A percentile compares a stretch with the other conserved stretches of the same genome.
Conservation (phyloP, 2,797 vertebrate genomes). For the Gallinago nigripennis region DNA sequence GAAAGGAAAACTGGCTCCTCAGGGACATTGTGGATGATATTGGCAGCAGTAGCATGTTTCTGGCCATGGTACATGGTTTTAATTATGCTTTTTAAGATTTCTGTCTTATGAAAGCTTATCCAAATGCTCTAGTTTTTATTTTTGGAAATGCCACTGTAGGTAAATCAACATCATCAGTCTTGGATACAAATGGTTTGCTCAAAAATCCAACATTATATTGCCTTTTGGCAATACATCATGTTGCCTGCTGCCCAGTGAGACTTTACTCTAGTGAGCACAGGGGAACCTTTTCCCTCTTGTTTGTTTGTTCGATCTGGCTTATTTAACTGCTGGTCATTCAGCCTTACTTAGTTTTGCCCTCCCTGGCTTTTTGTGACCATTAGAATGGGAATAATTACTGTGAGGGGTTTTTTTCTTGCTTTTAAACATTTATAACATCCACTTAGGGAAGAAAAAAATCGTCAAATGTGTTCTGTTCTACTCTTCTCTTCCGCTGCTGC, state of each 20-base stretch:
- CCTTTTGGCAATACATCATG: background rate
- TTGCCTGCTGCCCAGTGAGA: background rate
- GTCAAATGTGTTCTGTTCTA: background rate
- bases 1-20: slow-evolving; percentile 46
- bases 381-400: slow-evolving; percentile 50
- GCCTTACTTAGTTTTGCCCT: slow-evolving; percentile 38
- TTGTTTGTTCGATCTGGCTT: slow-evolving; percentile 38
- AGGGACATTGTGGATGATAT: background rate
- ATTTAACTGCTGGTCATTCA: slow-evolving; percentile 49
- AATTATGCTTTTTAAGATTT: background rate
- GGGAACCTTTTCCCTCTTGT: background rate
- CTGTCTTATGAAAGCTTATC: background rate
- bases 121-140: background rate
- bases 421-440: slow-evolving; percentile 61
- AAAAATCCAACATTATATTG: background rate
- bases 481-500: background rate
- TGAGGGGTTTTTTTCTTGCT: slow-evolving; percentile 14
- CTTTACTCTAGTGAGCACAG: background rate
- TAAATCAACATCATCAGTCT: background rate
- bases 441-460: slow-evolving; percentile 4
- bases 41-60: slow-evolving; percentile 40
- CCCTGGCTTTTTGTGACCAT: slow-evolving; percentile 33
- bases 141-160: background rate
- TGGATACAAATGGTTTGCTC: background rate
- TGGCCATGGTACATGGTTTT: background rate